Conservation (phyloP, 2,888 invertebrate genomes). For the Protophormia terraenovae region DNA sequence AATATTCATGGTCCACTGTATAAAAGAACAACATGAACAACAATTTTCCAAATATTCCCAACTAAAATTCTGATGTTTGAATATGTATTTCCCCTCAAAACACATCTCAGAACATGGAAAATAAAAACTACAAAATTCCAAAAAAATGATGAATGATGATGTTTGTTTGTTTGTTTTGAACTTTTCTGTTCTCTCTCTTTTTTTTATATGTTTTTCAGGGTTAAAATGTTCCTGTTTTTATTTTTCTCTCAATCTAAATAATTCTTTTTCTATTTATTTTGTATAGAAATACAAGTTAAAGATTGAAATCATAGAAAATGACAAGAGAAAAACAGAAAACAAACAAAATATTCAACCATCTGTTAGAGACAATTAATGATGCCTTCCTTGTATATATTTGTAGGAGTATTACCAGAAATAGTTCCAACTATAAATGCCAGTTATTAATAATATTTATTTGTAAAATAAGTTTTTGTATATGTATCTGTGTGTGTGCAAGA, state of each 20-base stretch:
- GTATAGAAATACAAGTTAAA: constrained; percentile 13
- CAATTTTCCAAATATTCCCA: background rate
- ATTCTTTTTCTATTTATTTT: constrained; percentile 5
- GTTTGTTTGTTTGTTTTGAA: constrained; percentile 47
- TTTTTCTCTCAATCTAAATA: background rate
- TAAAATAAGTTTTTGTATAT: background rate
- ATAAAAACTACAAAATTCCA: background rate
- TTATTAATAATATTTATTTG: constrained; percentile 11
- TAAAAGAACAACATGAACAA: background rate
- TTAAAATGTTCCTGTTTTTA: constrained; percentile 20
- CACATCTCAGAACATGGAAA: background rate
- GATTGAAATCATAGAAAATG: constrained; percentile 15
- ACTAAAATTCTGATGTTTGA: background rate
- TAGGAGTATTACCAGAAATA: constrained; percentile 12
- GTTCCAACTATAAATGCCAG: background rate
- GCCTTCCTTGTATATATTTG: too few species aligned
- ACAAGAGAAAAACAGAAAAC: background rate
- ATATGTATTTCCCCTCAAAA: background rate
- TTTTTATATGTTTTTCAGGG: constrained; percentile 27
- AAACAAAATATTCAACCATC: constrained; percentile 1
- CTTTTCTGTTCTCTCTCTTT: background rate
- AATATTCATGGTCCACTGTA: too few species aligned
- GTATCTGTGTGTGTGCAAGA: background rate
- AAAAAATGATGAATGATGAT: constrained; percentile 58
- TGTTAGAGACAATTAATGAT: constrained; percentile 56